Conservation (phyloP, 2,888 invertebrate genomes). For the Palloptera scutellata region DNA sequence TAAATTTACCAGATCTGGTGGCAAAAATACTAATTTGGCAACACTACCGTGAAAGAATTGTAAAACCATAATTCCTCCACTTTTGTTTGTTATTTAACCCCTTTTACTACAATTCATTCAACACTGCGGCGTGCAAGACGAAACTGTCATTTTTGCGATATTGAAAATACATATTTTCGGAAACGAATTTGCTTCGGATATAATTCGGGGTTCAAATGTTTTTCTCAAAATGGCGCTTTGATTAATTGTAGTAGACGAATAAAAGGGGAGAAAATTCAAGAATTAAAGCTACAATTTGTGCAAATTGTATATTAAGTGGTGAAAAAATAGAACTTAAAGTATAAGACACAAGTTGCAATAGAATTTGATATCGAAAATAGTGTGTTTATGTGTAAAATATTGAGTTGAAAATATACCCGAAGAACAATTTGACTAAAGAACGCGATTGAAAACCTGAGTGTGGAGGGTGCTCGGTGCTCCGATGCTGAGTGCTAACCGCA, state of each 20-base stretch:
- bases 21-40: too few species aligned
- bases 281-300: constrained; percentile 26
- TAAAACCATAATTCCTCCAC: too few species aligned
- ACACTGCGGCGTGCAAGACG: too few species aligned
- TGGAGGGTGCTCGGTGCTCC: background rate
- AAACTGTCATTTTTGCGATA: constrained; percentile 4
- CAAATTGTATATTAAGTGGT: constrained; percentile 24
- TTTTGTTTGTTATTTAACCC: too few species aligned
- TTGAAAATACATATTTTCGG: constrained; percentile 40
- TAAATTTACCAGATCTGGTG: too few species aligned
- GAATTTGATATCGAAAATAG: constrained; percentile 28
- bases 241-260: constrained; percentile 40
- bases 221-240: constrained; percentile 48
- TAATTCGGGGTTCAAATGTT: constrained; percentile 35
- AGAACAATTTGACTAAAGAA: too few species aligned
- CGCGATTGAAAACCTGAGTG: too few species aligned
- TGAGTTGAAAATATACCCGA: too few species aligned
- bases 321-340: background rate
- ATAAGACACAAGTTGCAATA: constrained; percentile 29
- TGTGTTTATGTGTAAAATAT: background rate
- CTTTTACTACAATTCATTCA: too few species aligned
- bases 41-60: too few species aligned
- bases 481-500: background rate
- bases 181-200: constrained; percentile 25
- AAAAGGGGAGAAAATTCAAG: constrained; percentile 38